Conservation (phyloP, 2,888 invertebrate genomes). For the Congeria kusceri region DNA sequence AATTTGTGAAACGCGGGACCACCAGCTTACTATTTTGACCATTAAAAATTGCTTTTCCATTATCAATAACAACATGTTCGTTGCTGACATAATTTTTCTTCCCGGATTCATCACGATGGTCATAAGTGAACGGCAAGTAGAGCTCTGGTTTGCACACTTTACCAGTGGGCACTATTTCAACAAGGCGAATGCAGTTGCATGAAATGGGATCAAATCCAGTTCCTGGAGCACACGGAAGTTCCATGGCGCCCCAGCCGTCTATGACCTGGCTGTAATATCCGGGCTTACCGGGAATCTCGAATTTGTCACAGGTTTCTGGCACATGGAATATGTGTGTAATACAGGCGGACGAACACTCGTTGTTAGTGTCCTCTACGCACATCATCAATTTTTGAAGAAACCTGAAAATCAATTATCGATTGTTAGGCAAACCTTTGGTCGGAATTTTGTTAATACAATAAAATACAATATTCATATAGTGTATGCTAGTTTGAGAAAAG, state of each 20-base stretch:
- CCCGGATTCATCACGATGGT: constrained; percentile 63
- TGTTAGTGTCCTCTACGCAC: constrained; percentile 61
- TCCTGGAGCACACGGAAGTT: constrained; percentile 69
- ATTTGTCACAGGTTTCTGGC: constrained; percentile 62
- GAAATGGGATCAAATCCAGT: constrained; percentile 55
- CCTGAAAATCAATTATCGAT: not conserved
- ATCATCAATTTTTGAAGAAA: constrained; percentile 18
- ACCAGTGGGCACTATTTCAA: not conserved
- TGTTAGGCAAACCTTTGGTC: no score
- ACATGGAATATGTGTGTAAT: constrained; percentile 13
- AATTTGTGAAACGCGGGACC: constrained; percentile 75
- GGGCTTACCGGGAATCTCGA: constrained; percentile 48
- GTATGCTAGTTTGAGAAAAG: no score
- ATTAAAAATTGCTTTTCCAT: constrained; percentile 71
- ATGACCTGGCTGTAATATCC: constrained; percentile 62
- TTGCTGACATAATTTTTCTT: constrained; percentile 48
- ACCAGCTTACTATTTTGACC: constrained; percentile 68
- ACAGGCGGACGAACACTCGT: constrained; percentile 42
- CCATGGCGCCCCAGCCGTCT: constrained; percentile 62
- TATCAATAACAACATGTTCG: constrained; percentile 66
- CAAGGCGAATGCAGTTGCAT: constrained; percentile 41
- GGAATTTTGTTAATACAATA: no score
- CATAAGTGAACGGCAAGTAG: constrained; percentile 61
- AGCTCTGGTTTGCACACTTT: constrained; percentile 25
- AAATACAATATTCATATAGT: no score